Evolutionary conservation across 2,888 invertebrate species (phyloP).

Genomic region (Lumbricus terrestris): DNA sequence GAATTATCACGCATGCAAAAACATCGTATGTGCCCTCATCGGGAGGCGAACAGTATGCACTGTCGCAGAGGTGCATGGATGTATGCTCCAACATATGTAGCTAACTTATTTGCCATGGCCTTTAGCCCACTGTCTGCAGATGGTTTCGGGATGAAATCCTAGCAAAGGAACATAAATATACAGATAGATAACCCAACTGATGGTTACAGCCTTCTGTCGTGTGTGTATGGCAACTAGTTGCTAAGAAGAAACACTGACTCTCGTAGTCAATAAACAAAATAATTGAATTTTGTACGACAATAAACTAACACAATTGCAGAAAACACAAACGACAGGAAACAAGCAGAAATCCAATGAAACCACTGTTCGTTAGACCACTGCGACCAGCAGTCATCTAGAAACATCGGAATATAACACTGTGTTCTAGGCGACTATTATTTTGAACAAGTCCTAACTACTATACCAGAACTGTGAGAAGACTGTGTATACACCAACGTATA

Average conservation of each 20-base stretch:
- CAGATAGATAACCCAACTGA: no score
- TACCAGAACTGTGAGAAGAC: background rate
- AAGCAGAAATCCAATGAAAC: background rate
- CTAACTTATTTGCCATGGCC: no score
- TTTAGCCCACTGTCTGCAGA: no score
- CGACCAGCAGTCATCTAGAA: background rate
- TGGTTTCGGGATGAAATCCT: no score
- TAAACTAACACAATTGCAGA: slow-evolving; percentile 3
- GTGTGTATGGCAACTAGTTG: background rate
- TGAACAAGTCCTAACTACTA: background rate
- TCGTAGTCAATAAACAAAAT: background rate
- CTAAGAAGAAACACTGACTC: background rate
- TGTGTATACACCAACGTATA: no score
- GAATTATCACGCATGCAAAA: no score
- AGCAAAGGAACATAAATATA: no score
- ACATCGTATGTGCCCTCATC: no score
- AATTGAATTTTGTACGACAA: background rate
- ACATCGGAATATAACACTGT: background rate
- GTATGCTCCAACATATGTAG: no score
- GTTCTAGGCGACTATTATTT: background rate
- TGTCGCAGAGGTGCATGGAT: no score
- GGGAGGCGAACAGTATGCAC: no score
- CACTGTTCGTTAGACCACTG: slow-evolving; percentile 3
- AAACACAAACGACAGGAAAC: background rate
- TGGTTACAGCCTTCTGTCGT: background rate